Base-by-base conservation (phyloP, 1,140 invertebrate species). In the Drosophila repleta region DNA sequence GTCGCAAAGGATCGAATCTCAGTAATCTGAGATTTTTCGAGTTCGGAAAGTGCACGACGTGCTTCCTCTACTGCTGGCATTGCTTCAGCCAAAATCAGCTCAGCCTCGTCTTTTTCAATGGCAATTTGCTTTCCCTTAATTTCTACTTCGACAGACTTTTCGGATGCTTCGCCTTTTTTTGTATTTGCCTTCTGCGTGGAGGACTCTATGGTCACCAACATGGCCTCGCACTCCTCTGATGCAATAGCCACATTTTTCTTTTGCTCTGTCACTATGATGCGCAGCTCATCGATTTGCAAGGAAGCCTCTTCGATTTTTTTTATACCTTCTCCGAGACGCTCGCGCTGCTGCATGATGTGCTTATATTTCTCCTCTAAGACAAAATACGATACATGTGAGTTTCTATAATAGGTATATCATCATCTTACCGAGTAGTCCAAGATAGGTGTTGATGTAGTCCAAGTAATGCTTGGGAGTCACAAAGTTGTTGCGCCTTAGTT, bases 401-500 rank as follows among this genome's bases (percentile, higher is more conserved):
- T 17, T 7, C 5, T 24, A 24, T 39, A 11, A 4, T 17, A 24
- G 1, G n/a, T 17, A n/a, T 13, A 3, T 8, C 8, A 4, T 11
- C 0, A 21, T 45, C 75, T 95, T 95, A 52, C 96, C 94, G 2
- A 98, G 89, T 4, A 98, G 91, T 67, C 93, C 93, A 1, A 97
- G 79, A 82, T 97, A 98, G 0, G 94, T 95, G 51, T 94, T 94
- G 39, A 98, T 95, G 70, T 95, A 97, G 91, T 98, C 97, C 66
- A 98, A 92, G 89, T 96, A 98, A 85, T 98, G 97, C 74, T 97
- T 97, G 1, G 97, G 97, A 3, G 97, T 98, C 1, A 98, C 95
- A 83, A 96, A 97, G 92, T 97, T 98, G 81, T 94, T 95, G 41
- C 97, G 93, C 26, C 96, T 92, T 7, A 97, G 90, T 60, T 95